phyloP scores from a whole-genome alignment of 2,888 invertebrate species.

The Lydus trimaculatus region DNA sequence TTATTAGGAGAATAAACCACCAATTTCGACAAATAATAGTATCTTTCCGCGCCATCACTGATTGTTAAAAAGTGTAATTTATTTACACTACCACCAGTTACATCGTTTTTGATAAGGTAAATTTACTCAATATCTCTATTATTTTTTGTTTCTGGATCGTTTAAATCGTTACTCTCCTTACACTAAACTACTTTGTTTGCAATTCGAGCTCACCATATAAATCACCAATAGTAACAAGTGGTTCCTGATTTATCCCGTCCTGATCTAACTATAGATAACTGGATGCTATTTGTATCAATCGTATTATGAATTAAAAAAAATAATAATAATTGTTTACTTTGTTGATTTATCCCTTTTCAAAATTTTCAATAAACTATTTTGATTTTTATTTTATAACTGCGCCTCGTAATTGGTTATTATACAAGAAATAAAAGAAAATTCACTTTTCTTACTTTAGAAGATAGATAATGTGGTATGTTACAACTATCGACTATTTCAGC shows the following conservation, averaged over 20 bases:
- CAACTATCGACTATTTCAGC: slow-evolving; percentile 8
- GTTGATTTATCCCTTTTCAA: too few species aligned
- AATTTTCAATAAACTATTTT: too few species aligned
- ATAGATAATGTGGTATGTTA: slow-evolving; percentile 14
- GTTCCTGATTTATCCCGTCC: slow-evolving; percentile 42
- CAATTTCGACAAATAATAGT: background rate
- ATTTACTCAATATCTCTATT: slow-evolving; percentile 5
- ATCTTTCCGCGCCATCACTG: slow-evolving; percentile 23
- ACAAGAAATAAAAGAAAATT: background rate
- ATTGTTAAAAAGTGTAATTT: background rate
- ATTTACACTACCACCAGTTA: slow-evolving; percentile 2
- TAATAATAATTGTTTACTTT: too few species aligned
- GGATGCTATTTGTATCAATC: background rate
- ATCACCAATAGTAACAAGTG: slow-evolving; percentile 47
- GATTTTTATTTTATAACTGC: background rate
- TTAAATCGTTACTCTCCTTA: slow-evolving; percentile 19
- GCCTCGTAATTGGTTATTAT: background rate
- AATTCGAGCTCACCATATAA: slow-evolving; percentile 38
- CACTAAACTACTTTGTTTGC: slow-evolving; percentile 37
- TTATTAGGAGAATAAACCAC: slow-evolving; percentile 18
- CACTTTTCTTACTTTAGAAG: background rate
- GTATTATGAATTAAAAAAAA: too few species aligned
- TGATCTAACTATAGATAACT: background rate
- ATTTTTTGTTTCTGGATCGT: background rate
- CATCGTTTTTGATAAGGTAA: background rate